These are phyloP conservation scores for Luehdorfia chinensis DNA, from an alignment of 1,140 invertebrate genomes.

Conservation along the genomic window DNA sequence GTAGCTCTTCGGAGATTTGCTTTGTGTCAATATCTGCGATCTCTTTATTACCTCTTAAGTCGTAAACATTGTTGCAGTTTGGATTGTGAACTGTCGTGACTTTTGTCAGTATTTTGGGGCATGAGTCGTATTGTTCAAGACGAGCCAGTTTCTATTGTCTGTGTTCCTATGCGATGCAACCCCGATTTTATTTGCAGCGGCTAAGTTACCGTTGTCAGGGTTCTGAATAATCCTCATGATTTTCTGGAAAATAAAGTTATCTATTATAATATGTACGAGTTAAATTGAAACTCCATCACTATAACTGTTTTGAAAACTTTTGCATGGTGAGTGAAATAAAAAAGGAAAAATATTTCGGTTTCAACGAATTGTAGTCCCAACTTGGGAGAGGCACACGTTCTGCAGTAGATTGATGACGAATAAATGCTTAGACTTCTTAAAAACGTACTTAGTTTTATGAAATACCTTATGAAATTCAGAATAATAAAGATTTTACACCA, in stretches of 20 bases:
- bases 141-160: conserved; percentile 30
- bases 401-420: too few species aligned
- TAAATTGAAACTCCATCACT: too few species aligned
- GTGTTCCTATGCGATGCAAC: conserved; percentile 9
- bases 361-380: too few species aligned
- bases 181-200: conserved; percentile 22
- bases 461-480: neutral
- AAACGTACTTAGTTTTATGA: too few species aligned
- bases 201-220: conserved; percentile 54
- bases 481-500: neutral
- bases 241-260: conserved; percentile 36
- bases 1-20: conserved; percentile 11
- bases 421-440: neutral
- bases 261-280: neutral
- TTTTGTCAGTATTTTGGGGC: conserved; percentile 21
- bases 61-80: conserved; percentile 33
- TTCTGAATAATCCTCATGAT: conserved; percentile 54
- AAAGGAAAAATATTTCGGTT: too few species aligned
- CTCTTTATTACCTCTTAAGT: conserved; percentile 18
- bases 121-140: conserved; percentile 22
- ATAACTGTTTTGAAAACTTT: too few species aligned
- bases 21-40: conserved; percentile 21
- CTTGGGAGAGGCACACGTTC: too few species aligned
- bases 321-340: too few species aligned
- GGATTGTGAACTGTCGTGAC: conserved; percentile 34